Evolutionary conservation across 2,113 vertebrate genomes (phyloP), one percentile per base, ranked within the genome.

Genomic region (Motacilla tschutschensis): DNA sequence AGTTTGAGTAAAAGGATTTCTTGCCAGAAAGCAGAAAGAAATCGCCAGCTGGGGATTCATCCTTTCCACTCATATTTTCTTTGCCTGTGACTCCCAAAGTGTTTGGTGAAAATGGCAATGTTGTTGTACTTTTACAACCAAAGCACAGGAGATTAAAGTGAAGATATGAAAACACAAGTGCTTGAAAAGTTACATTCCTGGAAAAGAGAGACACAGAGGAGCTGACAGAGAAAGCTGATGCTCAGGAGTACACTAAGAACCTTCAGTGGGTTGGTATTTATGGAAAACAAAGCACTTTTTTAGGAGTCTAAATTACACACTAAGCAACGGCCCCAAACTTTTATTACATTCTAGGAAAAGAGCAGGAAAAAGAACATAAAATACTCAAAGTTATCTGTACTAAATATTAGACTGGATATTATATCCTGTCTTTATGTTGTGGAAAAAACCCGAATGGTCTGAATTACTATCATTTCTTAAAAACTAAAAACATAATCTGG

Each of bases 91-190:
- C 28, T 88, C 78, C 33, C 53, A 51, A 53, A 69, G 35, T 29
- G 8, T 64, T 87, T 87, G 59, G 50, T 79, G 55, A 46, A 57
- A 78, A 79, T 51, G 54, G 33, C 63, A 55, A 8, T 10, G 17
- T 72, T 25, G 13, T 78, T 82, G 33, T 63, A 71, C 60, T 62
- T 65, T 78, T 67, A 66, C 40, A 44, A 50, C 35, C 35, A 67
- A 85, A 85, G 36, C 53, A 71, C n/a, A 47, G 33, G 70, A 71
- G 62, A 75, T 78, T 75, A 31, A 78, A 63, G 53, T n/a, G 48
- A 87, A 84, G 40, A 44, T 26, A 47, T 8, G 50, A 67, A 71
- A 83, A 67, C 31, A 67, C 1, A 14, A 66, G 44, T 86, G 26
- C 43, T 74, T 80, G 48, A 80, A 71, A 78, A 80, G 53, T 71